Evolutionary conservation across 2,113 vertebrate species (phyloP).

Genomic region (Anseranas semipalmata): DNA sequence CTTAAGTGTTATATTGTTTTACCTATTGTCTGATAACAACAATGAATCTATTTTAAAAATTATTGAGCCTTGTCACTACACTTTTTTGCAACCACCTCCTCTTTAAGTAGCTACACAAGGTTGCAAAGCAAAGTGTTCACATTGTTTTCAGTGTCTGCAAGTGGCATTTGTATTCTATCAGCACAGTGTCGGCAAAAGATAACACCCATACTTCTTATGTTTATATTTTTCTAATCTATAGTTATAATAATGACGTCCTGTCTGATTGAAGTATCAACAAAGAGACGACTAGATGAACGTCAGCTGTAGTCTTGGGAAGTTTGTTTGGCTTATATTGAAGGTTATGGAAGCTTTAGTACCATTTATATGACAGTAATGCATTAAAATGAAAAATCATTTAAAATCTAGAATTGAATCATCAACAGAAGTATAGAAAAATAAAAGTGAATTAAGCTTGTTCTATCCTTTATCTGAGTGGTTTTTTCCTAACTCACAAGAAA

Average conservation of each 20-base stretch:
- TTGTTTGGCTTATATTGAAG: background rate
- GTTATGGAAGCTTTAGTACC: background rate
- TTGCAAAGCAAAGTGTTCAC: background rate
- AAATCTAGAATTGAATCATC: background rate
- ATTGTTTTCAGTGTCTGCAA: background rate
- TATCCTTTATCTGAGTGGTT: background rate
- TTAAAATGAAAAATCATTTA: background rate
- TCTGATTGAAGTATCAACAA: conserved; percentile 18
- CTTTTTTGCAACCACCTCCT: background rate
- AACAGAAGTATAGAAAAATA: background rate
- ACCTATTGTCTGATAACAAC: background rate
- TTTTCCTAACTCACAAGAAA: background rate
- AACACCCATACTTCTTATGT: conserved; percentile 31
- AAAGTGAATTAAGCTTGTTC: background rate
- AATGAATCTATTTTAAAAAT: background rate
- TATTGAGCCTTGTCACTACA: background rate
- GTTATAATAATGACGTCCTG: conserved; percentile 28
- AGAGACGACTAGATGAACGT: background rate
- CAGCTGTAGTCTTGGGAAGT: background rate
- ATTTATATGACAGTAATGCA: background rate
- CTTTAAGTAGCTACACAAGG: background rate
- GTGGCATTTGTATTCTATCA: background rate
- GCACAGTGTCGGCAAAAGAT: background rate
- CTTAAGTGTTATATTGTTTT: background rate
- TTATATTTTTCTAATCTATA: conserved; percentile 10